Base-by-base conservation (phyloP, 1,140 invertebrate species). In the Zaprionus gabonicus region DNA sequence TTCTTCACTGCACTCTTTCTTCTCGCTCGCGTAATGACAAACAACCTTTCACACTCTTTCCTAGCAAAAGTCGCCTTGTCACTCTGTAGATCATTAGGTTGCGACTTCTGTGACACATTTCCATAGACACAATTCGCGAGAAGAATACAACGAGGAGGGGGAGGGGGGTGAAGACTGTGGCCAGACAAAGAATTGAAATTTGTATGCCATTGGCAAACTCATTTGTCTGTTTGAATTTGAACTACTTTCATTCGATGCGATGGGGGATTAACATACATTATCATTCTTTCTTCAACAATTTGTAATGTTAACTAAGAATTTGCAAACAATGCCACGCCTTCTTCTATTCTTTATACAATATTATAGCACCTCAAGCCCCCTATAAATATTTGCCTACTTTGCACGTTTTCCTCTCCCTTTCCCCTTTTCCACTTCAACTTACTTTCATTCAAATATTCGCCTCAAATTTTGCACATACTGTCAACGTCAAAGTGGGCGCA, bases 381-480 rank as follows among this genome's bases (percentile, higher is more conserved):
- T 60, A 80, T 80, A 86, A 85, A 76, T 76, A 82, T 84, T 86
- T 78, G 69, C 76, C 82, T 76, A 85, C 71, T 85, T 85, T 66
- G 58, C n/a, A 58, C 20, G n/a, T 55, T 56, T 10, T 17, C 15
- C 3, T 5, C 15, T 9, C 3, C 5, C 25, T 13, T 7, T 36
- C 17, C 12, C n/a, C 9, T 27, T 17, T 46, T 46, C 34, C 31
- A 3, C 56, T 20, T 36, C 13, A 53, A 57, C 68, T 66, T 66
- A 83, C 83, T 87, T 80, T 86, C 83, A 87, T 87, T 86, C 83
- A 87, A 76, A 88, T 87, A 78, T 88, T 78, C 74, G 76, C 74
- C 75, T 67, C 68, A 81, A 78, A 67, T 31, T 58, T 49, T 64
- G 73, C 53, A 53, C 53, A 71, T 59, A 41, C 58, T 71, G 60